Base-by-base conservation (phyloP, 2,113 vertebrate genomes). In the Uria aalge region DNA sequence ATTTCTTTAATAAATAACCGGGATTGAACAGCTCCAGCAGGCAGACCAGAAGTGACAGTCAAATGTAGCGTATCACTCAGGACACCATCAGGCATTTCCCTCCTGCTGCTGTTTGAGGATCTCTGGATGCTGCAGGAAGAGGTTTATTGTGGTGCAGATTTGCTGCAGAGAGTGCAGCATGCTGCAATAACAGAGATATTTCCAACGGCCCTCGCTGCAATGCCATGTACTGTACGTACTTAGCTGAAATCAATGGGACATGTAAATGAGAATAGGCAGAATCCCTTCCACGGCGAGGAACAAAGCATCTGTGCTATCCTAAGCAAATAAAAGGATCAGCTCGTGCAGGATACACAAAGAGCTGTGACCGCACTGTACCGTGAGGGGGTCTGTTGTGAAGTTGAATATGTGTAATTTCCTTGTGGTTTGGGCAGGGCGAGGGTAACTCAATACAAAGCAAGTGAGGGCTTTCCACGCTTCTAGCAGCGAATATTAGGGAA, bases 311-410 rank as follows among this genome's bases (percentile, higher is more conserved):
- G 91, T 87, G 92, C 88, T 95, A 92, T 96, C 96, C 95, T 98
- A 97, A 97, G 96, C 98, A 98, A 98, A 98, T 98, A 96, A 97
- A 97, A 96, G 97, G 94, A 97, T 96, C 87, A 95, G 93, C 88
- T 96, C 5, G 3, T 63, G 90, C 87, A 90, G 94, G 95, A 93
- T 91, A 59, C 90, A 96, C 90, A 97, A 97, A 98, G 97, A 97
- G 85, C 95, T 96, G 88, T 96, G 95, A 88, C 97, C 8, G 26
- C 77, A 72, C 82, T 85, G 92, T 96, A 94, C 95, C 55, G 3
- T 81, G 84, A 96, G 78, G 77, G 77, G 76, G 69, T 95, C 81
- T 89, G 90, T 78, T 93, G 63, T 59, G 76, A 95, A 69, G 82
- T 57, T 73, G 91, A 95, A 94, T 84, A 20, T 87, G 32, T 85